phyloP scores from a whole-genome alignment of 2,797 vertebrate genomes.

The Betta splendens region DNA sequence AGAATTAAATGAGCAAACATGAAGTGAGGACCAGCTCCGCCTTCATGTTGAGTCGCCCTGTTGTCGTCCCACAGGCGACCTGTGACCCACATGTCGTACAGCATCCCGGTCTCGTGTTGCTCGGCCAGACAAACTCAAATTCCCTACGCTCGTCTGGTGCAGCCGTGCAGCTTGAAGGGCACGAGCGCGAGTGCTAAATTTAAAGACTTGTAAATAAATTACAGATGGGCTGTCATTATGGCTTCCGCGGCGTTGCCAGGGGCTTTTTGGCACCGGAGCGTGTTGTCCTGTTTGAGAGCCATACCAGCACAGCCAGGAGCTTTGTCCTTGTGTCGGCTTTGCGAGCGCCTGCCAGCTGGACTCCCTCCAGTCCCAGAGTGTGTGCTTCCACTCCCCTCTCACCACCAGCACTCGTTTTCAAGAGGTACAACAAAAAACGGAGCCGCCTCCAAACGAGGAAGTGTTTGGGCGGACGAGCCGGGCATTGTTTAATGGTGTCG shows the following conservation, averaged over 20 bases:
- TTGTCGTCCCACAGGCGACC: slow-evolving; percentile 47
- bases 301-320: slow-evolving; percentile 70
- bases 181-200: slow-evolving; percentile 30
- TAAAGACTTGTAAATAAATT: slow-evolving; percentile 71
- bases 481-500: slow-evolving; percentile 46
- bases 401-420: slow-evolving; percentile 58
- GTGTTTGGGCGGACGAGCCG: slow-evolving; percentile 51
- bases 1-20: slow-evolving; percentile 39
- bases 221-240: slow-evolving; percentile 61
- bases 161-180: slow-evolving; percentile 40
- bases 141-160: slow-evolving; percentile 17
- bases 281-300: slow-evolving; percentile 69
- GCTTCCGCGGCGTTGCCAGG: slow-evolving; percentile 59
- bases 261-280: slow-evolving; percentile 66
- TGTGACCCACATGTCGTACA: slow-evolving; percentile 20
- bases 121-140: slow-evolving; percentile 46
- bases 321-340: slow-evolving; percentile 74
- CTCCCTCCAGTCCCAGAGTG: slow-evolving; percentile 65
- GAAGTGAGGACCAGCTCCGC: slow-evolving; percentile 9
- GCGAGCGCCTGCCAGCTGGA: slow-evolving; percentile 74
- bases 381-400: slow-evolving; percentile 64
- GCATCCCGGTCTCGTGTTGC: slow-evolving; percentile 26
- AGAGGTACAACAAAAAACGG: slow-evolving; percentile 63
- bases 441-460: slow-evolving; percentile 54
- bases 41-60: slow-evolving; percentile 9